These are phyloP conservation scores for Aricia agestis DNA, from an alignment of 1,140 invertebrate species.

Conservation along the genomic window DNA sequence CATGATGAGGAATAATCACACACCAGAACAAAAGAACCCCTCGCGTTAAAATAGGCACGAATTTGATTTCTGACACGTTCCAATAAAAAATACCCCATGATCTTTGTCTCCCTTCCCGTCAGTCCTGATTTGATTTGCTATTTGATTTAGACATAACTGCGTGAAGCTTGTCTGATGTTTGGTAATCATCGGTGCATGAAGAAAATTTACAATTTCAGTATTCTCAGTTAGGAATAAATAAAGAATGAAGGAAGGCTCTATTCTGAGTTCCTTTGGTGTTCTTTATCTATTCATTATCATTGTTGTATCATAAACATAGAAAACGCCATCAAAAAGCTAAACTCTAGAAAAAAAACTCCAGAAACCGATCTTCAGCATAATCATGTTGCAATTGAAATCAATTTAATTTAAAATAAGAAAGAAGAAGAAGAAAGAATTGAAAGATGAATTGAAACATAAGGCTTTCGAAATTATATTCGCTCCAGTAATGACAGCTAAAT, in stretches of 20 bases:
- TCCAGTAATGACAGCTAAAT: conserved; percentile 43
- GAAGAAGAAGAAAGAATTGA: too few species aligned
- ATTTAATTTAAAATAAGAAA: too few species aligned
- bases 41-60: conserved; percentile 11
- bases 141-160: conserved; percentile 16
- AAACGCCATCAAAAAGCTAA: too few species aligned
- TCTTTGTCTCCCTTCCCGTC: conserved; percentile 19
- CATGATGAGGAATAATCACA: conserved; percentile 9
- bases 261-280: too few species aligned
- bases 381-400: too few species aligned
- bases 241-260: too few species aligned
- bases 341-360: too few species aligned
- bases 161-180: conserved; percentile 10
- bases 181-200: neutral
- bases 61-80: conserved; percentile 19
- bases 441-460: neutral
- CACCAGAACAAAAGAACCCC: neutral
- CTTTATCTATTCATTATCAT: too few species aligned
- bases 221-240: neutral
- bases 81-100: conserved; percentile 17
- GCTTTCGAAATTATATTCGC: neutral
- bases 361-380: too few species aligned
- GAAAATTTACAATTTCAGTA: conserved; percentile 11
- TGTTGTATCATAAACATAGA: too few species aligned
- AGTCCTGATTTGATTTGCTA: conserved; percentile 16